Evolutionary conservation across 1,140 invertebrate genomes (phyloP).

Genomic region (Laupala kohalensis): DNA sequence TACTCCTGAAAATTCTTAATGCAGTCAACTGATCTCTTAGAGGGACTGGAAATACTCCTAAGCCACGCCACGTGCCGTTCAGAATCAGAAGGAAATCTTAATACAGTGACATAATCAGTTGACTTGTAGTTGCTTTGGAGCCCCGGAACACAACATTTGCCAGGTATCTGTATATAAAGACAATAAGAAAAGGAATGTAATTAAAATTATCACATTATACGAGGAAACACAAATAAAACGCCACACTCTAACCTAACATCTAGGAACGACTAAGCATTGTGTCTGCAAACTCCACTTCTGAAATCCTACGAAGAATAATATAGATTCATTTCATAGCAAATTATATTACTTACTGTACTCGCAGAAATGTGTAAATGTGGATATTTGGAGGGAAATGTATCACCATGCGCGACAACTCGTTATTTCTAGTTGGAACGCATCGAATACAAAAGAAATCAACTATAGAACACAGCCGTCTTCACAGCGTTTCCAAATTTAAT

Average conservation of each 20-base stretch:
- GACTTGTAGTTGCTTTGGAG: neutral
- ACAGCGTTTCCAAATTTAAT: neutral
- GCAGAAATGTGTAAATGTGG: too few species aligned
- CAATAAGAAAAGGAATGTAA: too few species aligned
- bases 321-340: neutral
- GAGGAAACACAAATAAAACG: too few species aligned
- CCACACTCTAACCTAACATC: neutral
- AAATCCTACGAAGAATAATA: neutral
- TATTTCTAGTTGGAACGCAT: neutral
- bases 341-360: neutral
- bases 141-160: neutral
- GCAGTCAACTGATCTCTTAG: neutral
- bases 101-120: neutral
- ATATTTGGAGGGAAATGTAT: neutral
- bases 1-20: too few species aligned
- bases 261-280: neutral
- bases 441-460: neutral
- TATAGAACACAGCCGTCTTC: neutral
- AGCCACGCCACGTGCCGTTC: neutral
- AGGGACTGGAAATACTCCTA: neutral
- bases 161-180: neutral
- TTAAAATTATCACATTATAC: too few species aligned
- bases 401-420: neutral
- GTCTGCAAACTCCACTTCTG: neutral
- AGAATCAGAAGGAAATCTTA: too few species aligned